Evolutionary conservation across 2,888 invertebrate genomes (phyloP).

Genomic region (Agonopterix subpropinquella): DNA sequence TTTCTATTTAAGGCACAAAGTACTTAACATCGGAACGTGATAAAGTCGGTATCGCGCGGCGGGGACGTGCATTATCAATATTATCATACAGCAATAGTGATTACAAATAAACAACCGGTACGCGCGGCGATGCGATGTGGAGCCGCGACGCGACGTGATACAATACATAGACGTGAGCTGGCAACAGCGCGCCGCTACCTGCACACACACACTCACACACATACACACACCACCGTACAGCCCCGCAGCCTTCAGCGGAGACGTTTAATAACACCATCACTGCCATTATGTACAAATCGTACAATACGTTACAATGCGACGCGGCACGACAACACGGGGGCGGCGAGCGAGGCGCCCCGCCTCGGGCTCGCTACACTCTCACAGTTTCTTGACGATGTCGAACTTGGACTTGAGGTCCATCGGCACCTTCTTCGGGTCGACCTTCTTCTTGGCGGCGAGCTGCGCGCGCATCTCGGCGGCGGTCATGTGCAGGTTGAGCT

Average conservation of each 20-base stretch:
- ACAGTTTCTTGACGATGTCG: conserved; percentile 95
- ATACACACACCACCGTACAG: conserved; percentile 10
- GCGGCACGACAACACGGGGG: conserved; percentile 11
- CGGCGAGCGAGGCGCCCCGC: conserved; percentile 11
- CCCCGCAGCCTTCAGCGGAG: conserved; percentile 10
- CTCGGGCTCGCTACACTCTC: conserved; percentile 30
- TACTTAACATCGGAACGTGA: conserved; percentile 24
- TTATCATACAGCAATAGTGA: neutral
- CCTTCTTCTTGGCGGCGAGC: conserved; percentile 90
- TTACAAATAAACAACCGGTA: neutral
- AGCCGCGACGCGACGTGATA: conserved; percentile 7
- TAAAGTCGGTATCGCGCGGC: conserved; percentile 17
- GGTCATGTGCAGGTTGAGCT: conserved; percentile 90
- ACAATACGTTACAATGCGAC: conserved; percentile 12
- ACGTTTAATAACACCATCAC: conserved; percentile 10
- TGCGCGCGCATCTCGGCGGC: conserved; percentile 93
- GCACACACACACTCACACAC: neutral
- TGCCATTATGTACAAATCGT: conserved; percentile 16
- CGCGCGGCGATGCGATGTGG: conserved; percentile 1
- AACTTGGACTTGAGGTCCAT: conserved; percentile 95
- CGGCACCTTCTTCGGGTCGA: conserved; percentile 92
- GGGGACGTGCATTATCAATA: conserved; percentile 9
- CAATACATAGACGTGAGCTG: conserved; percentile 13
- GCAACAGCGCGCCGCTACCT: conserved; percentile 14
- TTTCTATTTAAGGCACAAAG: conserved; percentile 32